Base-by-base conservation (phyloP, 2,888 invertebrate genomes). In the Leucoma salicis region DNA sequence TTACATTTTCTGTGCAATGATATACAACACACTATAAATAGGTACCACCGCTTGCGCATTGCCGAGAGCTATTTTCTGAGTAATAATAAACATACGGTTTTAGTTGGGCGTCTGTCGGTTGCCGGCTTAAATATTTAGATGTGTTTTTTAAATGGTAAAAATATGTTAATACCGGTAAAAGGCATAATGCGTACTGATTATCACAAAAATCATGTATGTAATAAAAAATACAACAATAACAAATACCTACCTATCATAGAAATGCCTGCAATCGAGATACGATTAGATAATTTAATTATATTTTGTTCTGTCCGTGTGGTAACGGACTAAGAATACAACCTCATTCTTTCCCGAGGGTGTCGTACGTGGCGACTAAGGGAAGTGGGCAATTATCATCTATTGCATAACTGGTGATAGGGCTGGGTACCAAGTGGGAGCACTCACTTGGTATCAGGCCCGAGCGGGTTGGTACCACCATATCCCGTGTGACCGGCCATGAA, bases 1-100 rank as follows among this genome's bases (percentile, higher is more conserved):
- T 82, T 83, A 82, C 73, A 73, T 78, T 73, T 71, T 57, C 69
- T 57, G 51, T 53, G 68, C 65, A 74, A 70, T 71, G 66, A 74
- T 75, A 73, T 69, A 74, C 72, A 70, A 69, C 56, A 51, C 47
- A 53, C 70, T 74, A 70, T 69, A 64, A 70, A 71, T 75, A 73
- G 66, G 54, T 31, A 39, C 16, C 18, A 15, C 35, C 39, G 47
- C 49, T 51, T 55, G 41, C 53, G 57, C 54, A 56, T 53, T 66
- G 74, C 72, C 72, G 72, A 70, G 62, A 65, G 56, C 61, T 55
- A 58, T 66, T 58, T 66, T 59, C 55, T 50, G 49, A 39, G 57
- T 47, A 49, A 64, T 58, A 63, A 63, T 62, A 59, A 56, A 61
- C 55, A 59, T 49, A 49, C 48, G 51, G 52, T 54, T 62, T 60